Conservation (phyloP, 2,797 vertebrate species). For the Prionace glauca region DNA sequence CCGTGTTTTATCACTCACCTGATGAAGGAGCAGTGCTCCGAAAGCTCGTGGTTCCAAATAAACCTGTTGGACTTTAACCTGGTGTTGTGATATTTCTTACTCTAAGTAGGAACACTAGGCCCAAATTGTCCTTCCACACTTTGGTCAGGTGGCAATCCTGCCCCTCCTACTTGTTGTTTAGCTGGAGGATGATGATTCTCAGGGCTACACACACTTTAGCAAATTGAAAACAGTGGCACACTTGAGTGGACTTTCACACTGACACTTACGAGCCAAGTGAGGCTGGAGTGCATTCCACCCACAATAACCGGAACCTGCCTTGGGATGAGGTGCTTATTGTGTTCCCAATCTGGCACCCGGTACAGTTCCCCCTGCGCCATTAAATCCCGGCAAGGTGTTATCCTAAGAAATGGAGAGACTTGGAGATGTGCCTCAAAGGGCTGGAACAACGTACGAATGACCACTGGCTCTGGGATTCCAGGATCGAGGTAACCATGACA, state of each 20-base stretch:
- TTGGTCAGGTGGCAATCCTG: neutral
- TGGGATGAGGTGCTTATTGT: too few species aligned
- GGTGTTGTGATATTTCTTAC: too few species aligned
- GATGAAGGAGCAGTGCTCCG: too few species aligned
- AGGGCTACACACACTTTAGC: neutral
- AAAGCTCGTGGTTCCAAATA: too few species aligned
- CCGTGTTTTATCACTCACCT: too few species aligned
- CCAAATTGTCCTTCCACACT: neutral
- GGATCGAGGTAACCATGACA: neutral
- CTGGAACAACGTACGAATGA: neutral
- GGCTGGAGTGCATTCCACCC: neutral
- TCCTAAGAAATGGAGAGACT: neutral
- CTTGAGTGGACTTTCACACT: neutral
- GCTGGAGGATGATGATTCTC: neutral
- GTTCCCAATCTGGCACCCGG: neutral
- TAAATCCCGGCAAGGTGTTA: neutral
- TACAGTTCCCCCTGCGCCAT: neutral
- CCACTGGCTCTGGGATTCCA: neutral
- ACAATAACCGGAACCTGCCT: neutral
- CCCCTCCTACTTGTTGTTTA: too few species aligned
- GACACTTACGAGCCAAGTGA: neutral
- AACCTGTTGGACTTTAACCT: too few species aligned
- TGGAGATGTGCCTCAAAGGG: neutral
- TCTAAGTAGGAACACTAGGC: neutral
- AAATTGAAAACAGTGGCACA: neutral